Evolutionary conservation across 2,113 vertebrate genomes (phyloP).

Genomic region (Erythrocebus patas): DNA sequence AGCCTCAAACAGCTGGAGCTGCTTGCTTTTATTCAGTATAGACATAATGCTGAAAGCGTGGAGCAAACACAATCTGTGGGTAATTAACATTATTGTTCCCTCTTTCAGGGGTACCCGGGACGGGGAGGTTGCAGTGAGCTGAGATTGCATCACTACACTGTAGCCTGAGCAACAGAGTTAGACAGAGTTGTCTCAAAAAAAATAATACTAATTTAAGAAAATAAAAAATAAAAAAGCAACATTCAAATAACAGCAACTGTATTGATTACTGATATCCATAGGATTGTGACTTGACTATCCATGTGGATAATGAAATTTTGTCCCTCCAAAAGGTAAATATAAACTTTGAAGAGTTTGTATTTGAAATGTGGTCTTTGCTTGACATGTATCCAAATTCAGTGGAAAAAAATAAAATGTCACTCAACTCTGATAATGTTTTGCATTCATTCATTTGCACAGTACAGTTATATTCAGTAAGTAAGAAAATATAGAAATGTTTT

Average conservation of each 20-base stretch:
- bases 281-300: background rate
- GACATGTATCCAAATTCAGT: constrained; percentile 2
- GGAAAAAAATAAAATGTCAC: background rate
- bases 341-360: background rate
- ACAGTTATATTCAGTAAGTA: background rate
- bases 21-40: no score
- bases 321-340: constrained; percentile 9
- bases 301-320: background rate
- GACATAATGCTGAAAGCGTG: no score
- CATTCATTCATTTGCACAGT: background rate
- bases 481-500: background rate
- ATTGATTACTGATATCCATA: background rate
- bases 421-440: background rate
- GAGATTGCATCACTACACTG: no score
- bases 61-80: no score
- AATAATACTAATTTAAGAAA: no score
- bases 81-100: no score
- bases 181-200: no score
- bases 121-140: no score
- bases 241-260: background rate
- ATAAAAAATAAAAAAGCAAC: no score
- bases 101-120: no score
- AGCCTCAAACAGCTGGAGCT: no score
- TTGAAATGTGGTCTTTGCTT: background rate
- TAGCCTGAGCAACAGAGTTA: no score